Evolutionary conservation across 2,797 vertebrate genomes (phyloP).

Genomic region (Nasua narica): DNA sequence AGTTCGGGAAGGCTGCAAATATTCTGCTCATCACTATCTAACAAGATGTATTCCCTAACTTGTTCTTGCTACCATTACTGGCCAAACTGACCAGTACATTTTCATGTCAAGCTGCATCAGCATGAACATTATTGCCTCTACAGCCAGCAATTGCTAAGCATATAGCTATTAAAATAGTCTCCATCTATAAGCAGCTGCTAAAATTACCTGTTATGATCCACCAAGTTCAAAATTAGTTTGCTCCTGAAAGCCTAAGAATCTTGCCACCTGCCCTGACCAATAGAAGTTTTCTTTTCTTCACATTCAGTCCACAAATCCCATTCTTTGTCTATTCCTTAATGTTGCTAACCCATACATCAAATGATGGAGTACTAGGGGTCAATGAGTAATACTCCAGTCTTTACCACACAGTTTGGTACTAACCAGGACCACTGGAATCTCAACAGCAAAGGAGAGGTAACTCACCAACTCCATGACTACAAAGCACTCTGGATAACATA

Average conservation of each 20-base stretch:
- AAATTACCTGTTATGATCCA: neutral
- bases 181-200: neutral
- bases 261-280: fast-evolving
- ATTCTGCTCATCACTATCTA: neutral
- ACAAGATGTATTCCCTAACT: neutral
- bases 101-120: neutral
- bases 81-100: neutral
- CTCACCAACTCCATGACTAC: neutral
- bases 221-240: neutral
- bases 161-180: neutral
- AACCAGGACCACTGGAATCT: neutral
- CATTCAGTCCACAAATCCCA: neutral
- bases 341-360: neutral
- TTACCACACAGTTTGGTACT: neutral
- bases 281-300: neutral
- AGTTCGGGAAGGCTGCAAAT: neutral
- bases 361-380: neutral
- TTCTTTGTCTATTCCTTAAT: neutral
- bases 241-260: neutral
- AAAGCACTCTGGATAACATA: neutral
- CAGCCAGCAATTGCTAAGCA: neutral
- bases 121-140: neutral
- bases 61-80: neutral
- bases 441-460: neutral
- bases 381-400: neutral